Evolutionary conservation across 2,888 invertebrate genomes (phyloP).

Genomic region (Polydrusus cervinus): DNA sequence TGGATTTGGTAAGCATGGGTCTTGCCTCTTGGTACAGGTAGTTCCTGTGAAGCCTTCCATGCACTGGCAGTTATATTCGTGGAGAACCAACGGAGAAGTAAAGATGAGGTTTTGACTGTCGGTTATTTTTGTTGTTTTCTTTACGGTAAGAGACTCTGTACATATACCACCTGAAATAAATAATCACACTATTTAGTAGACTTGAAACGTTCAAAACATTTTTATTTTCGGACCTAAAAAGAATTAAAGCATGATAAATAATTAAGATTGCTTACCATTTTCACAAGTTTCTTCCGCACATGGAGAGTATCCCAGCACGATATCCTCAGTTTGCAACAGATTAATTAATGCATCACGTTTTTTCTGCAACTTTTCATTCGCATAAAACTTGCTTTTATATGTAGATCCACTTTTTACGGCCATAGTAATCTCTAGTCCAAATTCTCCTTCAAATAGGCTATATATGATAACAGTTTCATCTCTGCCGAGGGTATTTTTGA

Average conservation of each 20-base stretch:
- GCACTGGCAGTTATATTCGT: constrained; percentile 88
- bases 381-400: constrained; percentile 79
- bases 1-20: constrained; percentile 93
- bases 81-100: constrained; percentile 86
- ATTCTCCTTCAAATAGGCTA: constrained; percentile 81
- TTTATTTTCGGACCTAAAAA: too few species aligned
- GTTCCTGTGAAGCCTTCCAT: constrained; percentile 87
- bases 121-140: constrained; percentile 82
- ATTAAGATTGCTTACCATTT: constrained; percentile 72
- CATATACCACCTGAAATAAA: constrained; percentile 76
- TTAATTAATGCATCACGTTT: constrained; percentile 79
- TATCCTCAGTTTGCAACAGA: constrained; percentile 76
- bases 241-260: not conserved
- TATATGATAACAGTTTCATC: constrained; percentile 81
- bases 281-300: constrained; percentile 83
- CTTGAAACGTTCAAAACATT: too few species aligned
- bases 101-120: constrained; percentile 88
- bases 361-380: constrained; percentile 78
- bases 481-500: constrained; percentile 79
- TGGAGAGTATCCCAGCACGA: constrained; percentile 85
- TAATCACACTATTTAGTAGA: not conserved
- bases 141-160: constrained; percentile 80
- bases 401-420: constrained; percentile 77
- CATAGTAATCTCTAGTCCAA: constrained; percentile 81
- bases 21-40: constrained; percentile 89